Conservation (phyloP, 2,113 vertebrate species). For the Vombatus ursinus region DNA sequence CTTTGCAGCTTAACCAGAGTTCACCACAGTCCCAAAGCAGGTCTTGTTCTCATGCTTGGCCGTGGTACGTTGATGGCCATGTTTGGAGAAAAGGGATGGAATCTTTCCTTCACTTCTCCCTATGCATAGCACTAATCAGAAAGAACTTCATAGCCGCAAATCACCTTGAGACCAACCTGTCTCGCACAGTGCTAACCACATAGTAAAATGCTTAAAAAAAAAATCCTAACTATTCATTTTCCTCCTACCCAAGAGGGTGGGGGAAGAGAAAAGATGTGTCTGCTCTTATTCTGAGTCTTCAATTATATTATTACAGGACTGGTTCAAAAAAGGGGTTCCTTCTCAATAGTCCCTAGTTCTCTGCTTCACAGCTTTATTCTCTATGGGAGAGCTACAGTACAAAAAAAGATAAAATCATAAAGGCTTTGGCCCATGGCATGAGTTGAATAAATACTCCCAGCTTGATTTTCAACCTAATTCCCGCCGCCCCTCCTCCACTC, state of each 20-base stretch:
- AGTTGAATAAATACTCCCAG: neutral
- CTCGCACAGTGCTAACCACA: neutral
- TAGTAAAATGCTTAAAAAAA: neutral
- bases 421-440: neutral
- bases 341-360: neutral
- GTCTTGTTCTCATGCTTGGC: neutral
- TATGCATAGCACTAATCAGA: neutral
- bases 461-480: neutral
- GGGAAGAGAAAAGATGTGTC: neutral
- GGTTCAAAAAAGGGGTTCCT: neutral
- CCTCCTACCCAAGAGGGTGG: neutral
- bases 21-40: neutral
- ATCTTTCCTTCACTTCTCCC: neutral
- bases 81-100: neutral
- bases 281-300: neutral
- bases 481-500: fast-evolving
- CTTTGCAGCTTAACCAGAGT: neutral
- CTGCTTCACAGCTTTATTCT: neutral
- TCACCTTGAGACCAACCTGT: neutral
- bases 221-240: neutral
- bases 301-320: neutral
- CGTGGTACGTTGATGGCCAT: neutral
- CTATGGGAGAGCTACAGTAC: neutral
- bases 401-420: neutral
- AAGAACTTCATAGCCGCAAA: neutral